Base-by-base conservation (phyloP, 2,888 invertebrate genomes). In the Rosalia funebris region DNA sequence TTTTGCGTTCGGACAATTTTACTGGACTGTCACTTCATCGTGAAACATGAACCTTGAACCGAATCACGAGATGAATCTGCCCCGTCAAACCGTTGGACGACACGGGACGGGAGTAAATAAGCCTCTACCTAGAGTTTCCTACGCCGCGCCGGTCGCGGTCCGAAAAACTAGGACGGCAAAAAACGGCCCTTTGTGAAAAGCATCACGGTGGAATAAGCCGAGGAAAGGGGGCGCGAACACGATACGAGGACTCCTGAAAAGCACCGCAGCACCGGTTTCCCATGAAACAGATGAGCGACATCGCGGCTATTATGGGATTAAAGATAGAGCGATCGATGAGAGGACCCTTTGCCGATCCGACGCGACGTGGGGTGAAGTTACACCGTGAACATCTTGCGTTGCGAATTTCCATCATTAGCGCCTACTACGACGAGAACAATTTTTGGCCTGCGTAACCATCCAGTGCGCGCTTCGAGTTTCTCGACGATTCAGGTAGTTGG, bases 271-370 rank as follows among this genome's bases (percentile, higher is more conserved):
- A 17, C 54, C 53, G 44, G 39, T 57, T 57, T 57, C 56, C 52
- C 57, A 54, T 54, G 57, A 57, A 47, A 57, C 31, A 57, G 57
- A 62, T 57, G 61, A 39, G 48, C 46, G 61, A 52, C 61, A 41
- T 50, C 61, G 57, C 56, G 56, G 42, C 61, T 59, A 66, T 63
- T 63, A 63, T 66, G 63, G 66, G 66, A 66, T 66, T 66, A 66
- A 61, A 63, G 63, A 66, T 48, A 66, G 60, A 46, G 60, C 59
- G 62, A 65, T 63, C 63, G 63, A 63, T 63, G 63, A 48, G 63
- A 54, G 53, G 53, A 25, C 53, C 53, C 42, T 53, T 31, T 15
- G 53, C 53, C 37, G 16, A 42, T 41, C 16, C n/a, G n/a, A n/a
- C n/a, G n/a, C n/a, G n/a, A n/a, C 46, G 48, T 45, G 47, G 62